Evolutionary conservation across 2,888 invertebrate genomes (phyloP).

Genomic region (Troides helena): DNA sequence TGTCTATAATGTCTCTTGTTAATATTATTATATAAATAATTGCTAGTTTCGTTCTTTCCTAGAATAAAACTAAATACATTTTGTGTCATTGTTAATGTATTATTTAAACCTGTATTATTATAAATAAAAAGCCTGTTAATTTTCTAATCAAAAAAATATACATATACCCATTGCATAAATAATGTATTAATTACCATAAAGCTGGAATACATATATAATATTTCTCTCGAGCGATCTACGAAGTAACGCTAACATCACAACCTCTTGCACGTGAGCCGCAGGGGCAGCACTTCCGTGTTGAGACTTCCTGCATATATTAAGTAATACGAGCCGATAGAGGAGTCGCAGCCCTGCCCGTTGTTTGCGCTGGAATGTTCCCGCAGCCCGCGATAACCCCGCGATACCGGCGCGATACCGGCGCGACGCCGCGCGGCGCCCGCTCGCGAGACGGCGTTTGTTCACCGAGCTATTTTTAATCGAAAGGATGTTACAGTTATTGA

Average conservation of each 20-base stretch:
- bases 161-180: too few species aligned
- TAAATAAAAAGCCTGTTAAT: too few species aligned
- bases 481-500: constrained; percentile 39
- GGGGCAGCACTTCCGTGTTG: constrained; percentile 2
- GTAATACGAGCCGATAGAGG: constrained; percentile 11
- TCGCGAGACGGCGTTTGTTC: constrained; percentile 59
- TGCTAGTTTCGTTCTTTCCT: too few species aligned
- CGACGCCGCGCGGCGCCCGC: constrained; percentile 38
- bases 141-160: too few species aligned
- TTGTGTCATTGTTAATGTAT: too few species aligned
- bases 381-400: constrained; percentile 60
- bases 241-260: neutral
- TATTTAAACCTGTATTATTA: too few species aligned
- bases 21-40: too few species aligned
- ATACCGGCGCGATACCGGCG: constrained; percentile 64
- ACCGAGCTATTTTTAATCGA: constrained; percentile 43
- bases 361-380: constrained; percentile 78
- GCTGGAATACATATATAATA: neutral
- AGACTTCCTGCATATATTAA: constrained; percentile 11
- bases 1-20: too few species aligned
- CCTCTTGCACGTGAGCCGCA: neutral
- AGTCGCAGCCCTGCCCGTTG: constrained; percentile 44
- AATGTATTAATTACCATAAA: too few species aligned
- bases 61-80: too few species aligned
- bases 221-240: neutral